Evolutionary conservation across 2,888 invertebrate species (phyloP), one percentile per base, ranked within the genome.

Genomic region (Aporophyla lueneburgensis): DNA sequence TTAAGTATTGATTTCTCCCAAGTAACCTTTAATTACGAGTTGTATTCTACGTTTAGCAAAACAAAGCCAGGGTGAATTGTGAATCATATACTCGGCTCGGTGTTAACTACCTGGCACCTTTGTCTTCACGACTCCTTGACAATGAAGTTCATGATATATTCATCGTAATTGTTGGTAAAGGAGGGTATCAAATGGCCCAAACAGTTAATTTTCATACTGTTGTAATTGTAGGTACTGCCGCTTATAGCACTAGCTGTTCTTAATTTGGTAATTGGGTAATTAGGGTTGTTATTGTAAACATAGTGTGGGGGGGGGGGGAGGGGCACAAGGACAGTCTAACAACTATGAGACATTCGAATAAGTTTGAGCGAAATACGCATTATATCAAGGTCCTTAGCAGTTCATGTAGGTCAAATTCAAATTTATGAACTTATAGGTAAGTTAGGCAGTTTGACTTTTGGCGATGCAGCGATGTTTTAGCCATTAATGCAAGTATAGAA

Each of bases 1-100:
- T 27, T 86, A n/a, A n/a, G 66, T 67, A 81, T 84, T 76, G 78
- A 86, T 86, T 86, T 86, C 61, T 59, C 63, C 67, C n/a, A 70
- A 71, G 58, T 62, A 24, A 69, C 27, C 27, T 59, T 66, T 77
- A 74, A 77, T 76, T 77, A 71, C 61, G 43, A 40, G 51, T 46
- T 33, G 72, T 77, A 27, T 77, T 85, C 75, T 61, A 61, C 61
- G 56, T 83, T 68, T 53, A 46, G 27, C 19, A 65, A 72, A 80
- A 80, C 63, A 61, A 72, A 66, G 66, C 46, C n/a, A 51, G 14
- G 53, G 24, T 78, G 58, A 56, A 67, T 53, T 67, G 62, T 72
- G 74, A 83, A 83, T 78, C 69, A 78, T 83, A 63, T 67, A 67
- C 33, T 43, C 54, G 43, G n/a, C 43, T 74, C 51, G 49, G 67